A percentile compares a stretch with the other conserved stretches of the same genome.
phyloP scores from a whole-genome alignment of 2,888 invertebrate genomes.

The Hypselothyrea guttata region DNA sequence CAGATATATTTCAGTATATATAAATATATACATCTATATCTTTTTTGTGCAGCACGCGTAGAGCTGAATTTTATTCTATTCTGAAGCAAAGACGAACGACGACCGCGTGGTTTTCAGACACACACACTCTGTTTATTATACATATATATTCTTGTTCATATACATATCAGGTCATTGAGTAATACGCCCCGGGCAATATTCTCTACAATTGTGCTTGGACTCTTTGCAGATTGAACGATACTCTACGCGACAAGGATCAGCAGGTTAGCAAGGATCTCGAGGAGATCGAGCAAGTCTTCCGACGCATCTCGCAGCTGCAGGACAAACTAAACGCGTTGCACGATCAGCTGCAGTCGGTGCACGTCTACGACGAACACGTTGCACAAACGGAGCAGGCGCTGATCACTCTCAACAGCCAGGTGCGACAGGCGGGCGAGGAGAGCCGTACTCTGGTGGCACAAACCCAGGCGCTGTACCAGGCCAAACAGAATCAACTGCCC shows the following conservation, averaged over 20 bases:
- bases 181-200: conserved; percentile 51
- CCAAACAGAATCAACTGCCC: conserved; percentile 86
- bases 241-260: conserved; percentile 88
- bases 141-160: conserved; percentile 20
- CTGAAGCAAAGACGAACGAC: conserved; percentile 30
- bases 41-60: conserved; percentile 51
- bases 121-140: conserved; percentile 44
- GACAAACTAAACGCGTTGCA: conserved; percentile 87
- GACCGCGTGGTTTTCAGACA: conserved; percentile 58
- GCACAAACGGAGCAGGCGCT: conserved; percentile 85
- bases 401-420: conserved; percentile 84
- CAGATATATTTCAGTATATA: conserved; percentile 15
- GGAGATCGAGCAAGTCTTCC: conserved; percentile 89
- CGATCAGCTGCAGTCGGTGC: conserved; percentile 87
- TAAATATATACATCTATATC: conserved; percentile 14
- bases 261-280: conserved; percentile 89
- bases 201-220: conserved; percentile 10
- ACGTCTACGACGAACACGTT: conserved; percentile 90
- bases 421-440: conserved; percentile 84
- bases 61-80: conserved; percentile 40
- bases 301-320: conserved; percentile 87
- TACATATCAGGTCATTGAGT: conserved; percentile 42
- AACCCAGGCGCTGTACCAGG: conserved; percentile 86
- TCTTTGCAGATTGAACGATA: conserved; percentile 88
- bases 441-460: conserved; percentile 85